Conservation (phyloP, 2,797 vertebrate species). For the Pipistrellus kuhlii region DNA sequence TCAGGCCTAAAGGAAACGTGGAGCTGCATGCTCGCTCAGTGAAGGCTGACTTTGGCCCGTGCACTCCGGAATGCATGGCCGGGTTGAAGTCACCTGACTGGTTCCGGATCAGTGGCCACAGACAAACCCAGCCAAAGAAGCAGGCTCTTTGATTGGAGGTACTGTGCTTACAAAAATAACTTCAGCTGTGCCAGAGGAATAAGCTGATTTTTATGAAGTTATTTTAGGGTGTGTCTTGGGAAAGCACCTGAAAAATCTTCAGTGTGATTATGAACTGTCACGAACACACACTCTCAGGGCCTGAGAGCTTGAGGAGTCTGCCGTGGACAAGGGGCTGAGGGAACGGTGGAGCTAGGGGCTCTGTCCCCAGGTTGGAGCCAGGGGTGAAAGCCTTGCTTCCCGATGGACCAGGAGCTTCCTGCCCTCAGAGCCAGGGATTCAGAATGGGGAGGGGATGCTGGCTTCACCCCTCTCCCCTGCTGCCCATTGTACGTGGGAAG, state of each 20-base stretch:
- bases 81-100: background rate
- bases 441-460: background rate
- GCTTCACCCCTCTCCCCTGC: background rate
- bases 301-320: background rate
- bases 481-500: background rate
- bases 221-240: slow-evolving; percentile 3
- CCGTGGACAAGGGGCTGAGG: background rate
- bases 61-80: background rate
- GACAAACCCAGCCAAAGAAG: background rate
- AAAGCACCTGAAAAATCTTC: background rate
- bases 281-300: background rate
- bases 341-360: background rate
- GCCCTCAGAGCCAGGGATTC: background rate
- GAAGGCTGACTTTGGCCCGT: background rate
- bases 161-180: background rate
- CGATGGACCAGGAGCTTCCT: background rate
- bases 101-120: background rate
- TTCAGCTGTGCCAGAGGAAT: background rate
- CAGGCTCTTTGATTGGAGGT: background rate
- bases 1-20: background rate
- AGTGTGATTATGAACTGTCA: background rate
- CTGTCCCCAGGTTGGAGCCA: background rate
- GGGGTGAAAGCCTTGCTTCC: background rate
- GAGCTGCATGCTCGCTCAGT: background rate
- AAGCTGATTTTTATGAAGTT: slow-evolving; percentile 20